phyloP scores from a whole-genome alignment of 53 echinoderm and acorn worm species.

The Temnopleurus reevesii region DNA sequence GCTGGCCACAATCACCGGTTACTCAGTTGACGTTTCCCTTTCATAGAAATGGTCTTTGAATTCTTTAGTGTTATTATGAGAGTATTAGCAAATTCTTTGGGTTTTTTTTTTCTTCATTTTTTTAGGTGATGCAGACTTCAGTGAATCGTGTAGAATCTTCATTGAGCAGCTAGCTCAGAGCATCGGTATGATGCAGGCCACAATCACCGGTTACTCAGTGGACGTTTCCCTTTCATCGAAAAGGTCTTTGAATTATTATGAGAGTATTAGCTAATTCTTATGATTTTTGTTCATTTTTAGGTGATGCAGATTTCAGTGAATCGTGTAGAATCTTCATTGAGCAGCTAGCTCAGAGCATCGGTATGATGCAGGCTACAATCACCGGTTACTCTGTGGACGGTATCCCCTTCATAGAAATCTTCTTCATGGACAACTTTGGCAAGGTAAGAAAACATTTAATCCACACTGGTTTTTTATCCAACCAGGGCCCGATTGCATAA shows the following conservation, averaged over 20 bases:
- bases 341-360: slow-evolving; percentile 87
- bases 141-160: slow-evolving; percentile 69
- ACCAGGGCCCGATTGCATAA: no score
- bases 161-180: slow-evolving; percentile 89
- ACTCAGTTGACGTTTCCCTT: slow-evolving; percentile 82
- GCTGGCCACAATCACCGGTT: slow-evolving; percentile 75
- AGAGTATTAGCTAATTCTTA: no score
- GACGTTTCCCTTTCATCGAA: slow-evolving; percentile 72
- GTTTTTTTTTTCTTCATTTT: background rate
- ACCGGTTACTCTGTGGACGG: slow-evolving; percentile 87
- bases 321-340: slow-evolving; percentile 79
- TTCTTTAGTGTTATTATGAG: no score
- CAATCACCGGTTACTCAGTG: slow-evolving; percentile 43
- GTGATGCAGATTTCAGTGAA: slow-evolving; percentile 84
- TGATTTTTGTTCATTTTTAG: slow-evolving; percentile 56
- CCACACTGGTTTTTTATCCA: no score
- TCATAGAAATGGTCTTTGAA: slow-evolving; percentile 83
- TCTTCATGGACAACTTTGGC: slow-evolving; percentile 83
- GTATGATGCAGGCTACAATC: slow-evolving; percentile 76
- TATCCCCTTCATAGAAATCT: slow-evolving; percentile 88
- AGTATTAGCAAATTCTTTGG: no score
- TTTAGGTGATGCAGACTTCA: slow-evolving; percentile 78
- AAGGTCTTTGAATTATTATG: no score
- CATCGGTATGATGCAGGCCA: slow-evolving; percentile 68
- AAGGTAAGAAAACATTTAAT: slow-evolving; percentile 65